These are phyloP conservation scores for Otis tarda DNA, from an alignment of 2,113 vertebrate genomes.

Conservation along the genomic window DNA sequence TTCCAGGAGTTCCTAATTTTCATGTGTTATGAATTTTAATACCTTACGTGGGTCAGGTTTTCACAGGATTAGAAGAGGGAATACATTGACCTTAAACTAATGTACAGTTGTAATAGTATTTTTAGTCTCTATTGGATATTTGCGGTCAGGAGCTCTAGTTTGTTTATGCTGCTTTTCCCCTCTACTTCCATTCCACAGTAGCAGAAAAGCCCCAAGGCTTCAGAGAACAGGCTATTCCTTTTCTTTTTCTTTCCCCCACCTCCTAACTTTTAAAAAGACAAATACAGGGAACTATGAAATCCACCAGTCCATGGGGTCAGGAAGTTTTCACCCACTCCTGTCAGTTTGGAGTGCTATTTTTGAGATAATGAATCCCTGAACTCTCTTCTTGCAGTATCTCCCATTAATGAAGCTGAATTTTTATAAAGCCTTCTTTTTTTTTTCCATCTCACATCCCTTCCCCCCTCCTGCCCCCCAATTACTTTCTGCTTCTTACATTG, in stretches of 20 bases:
- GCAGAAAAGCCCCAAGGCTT: conserved; percentile 61
- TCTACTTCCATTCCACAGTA: neutral
- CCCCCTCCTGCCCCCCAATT: neutral
- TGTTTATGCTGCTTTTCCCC: conserved; percentile 62
- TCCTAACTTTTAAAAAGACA: conserved; percentile 42
- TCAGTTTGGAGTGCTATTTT: conserved; percentile 52
- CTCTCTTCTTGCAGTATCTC: conserved; percentile 20
- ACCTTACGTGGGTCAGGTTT: conserved; percentile 64
- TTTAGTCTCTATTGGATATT: conserved; percentile 72
- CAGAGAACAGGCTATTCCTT: conserved; percentile 22
- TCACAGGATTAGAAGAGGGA: conserved; percentile 62
- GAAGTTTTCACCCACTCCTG: conserved; percentile 47
- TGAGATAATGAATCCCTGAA: conserved; percentile 67
- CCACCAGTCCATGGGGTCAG: conserved; percentile 32
- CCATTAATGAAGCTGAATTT: conserved; percentile 42
- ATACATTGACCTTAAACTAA: conserved; percentile 75
- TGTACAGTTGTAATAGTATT: conserved; percentile 62
- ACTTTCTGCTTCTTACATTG: neutral
- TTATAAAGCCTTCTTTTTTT: neutral
- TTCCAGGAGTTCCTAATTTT: conserved; percentile 78
- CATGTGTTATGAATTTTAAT: conserved; percentile 81
- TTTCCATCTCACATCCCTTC: neutral
- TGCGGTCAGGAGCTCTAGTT: conserved; percentile 49
- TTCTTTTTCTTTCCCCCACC: neutral
- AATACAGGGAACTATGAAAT: conserved; percentile 31